Base-by-base conservation (phyloP, 2,888 invertebrate species). In the Scaptomyza cyrtandrae region DNA sequence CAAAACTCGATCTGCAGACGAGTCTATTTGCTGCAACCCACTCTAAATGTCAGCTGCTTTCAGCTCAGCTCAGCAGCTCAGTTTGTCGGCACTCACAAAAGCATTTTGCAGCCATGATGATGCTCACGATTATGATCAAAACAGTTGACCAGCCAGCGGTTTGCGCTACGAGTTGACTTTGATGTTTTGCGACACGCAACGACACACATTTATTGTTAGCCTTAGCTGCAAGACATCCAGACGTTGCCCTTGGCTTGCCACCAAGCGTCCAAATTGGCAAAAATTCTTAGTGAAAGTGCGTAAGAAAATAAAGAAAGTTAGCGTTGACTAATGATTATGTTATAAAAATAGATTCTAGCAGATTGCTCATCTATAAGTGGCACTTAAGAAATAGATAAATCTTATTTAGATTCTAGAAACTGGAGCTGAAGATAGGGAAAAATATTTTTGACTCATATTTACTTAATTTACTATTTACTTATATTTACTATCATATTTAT, bases 51-150 rank as follows among this genome's bases (percentile, higher is more conserved):
- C 55, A 50, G 54, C 54, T 54, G 71, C 61, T 41, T 61, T 41
- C 52, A 44, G 62, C 70, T 16, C 37, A 13, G 24, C 24, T 24
- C 35, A 27, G 45, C 27, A 27, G 5, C 55, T 37, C 37, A 13
- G 19, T 10, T 50, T 62, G 84, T 65, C 80, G 86, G 86, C 80
- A 62, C 68, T 70, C 67, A 83, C 71, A 75, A 86, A 84, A 86
- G 84, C 76, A 76, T 75, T 79, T 80, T 58, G 78, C 71, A 65
- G 76, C 54, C 63, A 35, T 64, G 68, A 69, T 66, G 79, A 69
- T 66, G 79, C 46, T 59, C 67, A 73, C 75, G 86, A 86, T 83
- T 79, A 86, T 77, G 86, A 86, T 88, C 86, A 52, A 86, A 77
- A 71, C 72, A 62, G 71, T 75, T 68, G 54, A 46, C 53, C 35